phyloP scores from a whole-genome alignment of 2,113 vertebrate species.

The Pristiophorus japonicus region DNA sequence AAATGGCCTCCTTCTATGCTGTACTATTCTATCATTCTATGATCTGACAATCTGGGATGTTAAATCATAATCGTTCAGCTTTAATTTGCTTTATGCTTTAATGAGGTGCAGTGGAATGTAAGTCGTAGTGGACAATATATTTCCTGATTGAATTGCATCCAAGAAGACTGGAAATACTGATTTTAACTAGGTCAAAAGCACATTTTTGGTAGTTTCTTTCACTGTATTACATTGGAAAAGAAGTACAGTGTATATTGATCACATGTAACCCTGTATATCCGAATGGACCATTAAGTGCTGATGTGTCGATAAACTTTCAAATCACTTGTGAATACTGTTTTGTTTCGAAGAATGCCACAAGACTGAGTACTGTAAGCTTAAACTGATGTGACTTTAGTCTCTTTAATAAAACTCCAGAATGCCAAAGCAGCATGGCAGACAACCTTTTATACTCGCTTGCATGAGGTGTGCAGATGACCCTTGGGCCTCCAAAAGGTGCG shows the following conservation, averaged over 20 bases:
- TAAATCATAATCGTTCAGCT: background rate
- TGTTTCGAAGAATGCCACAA: too few relatives aligned
- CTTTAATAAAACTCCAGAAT: too few relatives aligned
- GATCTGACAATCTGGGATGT: background rate
- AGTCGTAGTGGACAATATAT: background rate
- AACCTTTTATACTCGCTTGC: too few relatives aligned
- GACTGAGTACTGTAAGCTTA: too few relatives aligned
- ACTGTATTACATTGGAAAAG: background rate
- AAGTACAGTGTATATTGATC: background rate
- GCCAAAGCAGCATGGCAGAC: too few relatives aligned
- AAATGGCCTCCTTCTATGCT: background rate
- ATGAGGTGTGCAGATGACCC: too few relatives aligned
- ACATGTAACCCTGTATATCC: background rate
- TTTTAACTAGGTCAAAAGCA: background rate
- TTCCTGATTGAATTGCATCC: background rate
- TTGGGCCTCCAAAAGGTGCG: too few relatives aligned
- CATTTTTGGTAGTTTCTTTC: background rate
- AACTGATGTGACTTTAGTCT: too few relatives aligned
- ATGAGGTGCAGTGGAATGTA: background rate
- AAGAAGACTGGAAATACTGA: background rate
- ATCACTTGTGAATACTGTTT: background rate
- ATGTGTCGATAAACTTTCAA: background rate
- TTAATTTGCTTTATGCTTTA: conserved; percentile 15
- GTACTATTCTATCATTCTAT: background rate
- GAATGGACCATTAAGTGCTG: background rate